Base-by-base conservation (phyloP, 2,113 vertebrate species). In the Glaucomys volans region DNA sequence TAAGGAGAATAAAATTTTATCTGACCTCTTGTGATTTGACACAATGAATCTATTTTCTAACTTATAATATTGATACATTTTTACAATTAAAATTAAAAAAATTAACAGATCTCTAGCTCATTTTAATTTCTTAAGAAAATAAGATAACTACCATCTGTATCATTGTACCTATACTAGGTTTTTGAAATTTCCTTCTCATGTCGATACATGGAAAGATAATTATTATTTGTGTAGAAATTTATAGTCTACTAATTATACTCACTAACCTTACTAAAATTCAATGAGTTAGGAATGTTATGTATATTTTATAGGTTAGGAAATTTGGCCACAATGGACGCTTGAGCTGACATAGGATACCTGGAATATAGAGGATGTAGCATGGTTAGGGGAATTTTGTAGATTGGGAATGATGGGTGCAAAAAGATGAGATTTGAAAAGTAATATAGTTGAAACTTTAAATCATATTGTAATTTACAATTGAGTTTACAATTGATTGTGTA, bases 181-280 rank as follows among this genome's bases (percentile, higher is more conserved):
- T 7, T 42, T 95, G 37, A 50, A 75, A 26, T 32, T 4, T 26
- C 28, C 18, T 47, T 47, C 16, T 94, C 37, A 32, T 72, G 17
- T 50, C 66, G 69, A 24, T 11, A 71, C 6, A 84, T 93, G 62
- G 30, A 93, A 69, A 87, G 92, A 80, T 85, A 90, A 44, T 72
- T 71, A 40, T 28, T 4, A 44, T 91, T 72, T 66, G 37, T 66
- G 10, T 20, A 67, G 17, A 4, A 83, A 8, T 79, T 72, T 57
- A 76, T 0, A 50, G 26, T 54, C 89, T 88, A 64, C 20, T 44
- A 54, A 44, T 28, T 74, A 13, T 79, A 75, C 8, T 75, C 93
- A n/a, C 22, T 75, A 94, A 75, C 52, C 35, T 93, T 91, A 42
- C 26, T 32, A 76, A 87, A 96, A 72, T 8, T 37, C 37, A 22